phyloP scores from a whole-genome alignment of 2,113 vertebrate species.

The Pampusana beccarii region DNA sequence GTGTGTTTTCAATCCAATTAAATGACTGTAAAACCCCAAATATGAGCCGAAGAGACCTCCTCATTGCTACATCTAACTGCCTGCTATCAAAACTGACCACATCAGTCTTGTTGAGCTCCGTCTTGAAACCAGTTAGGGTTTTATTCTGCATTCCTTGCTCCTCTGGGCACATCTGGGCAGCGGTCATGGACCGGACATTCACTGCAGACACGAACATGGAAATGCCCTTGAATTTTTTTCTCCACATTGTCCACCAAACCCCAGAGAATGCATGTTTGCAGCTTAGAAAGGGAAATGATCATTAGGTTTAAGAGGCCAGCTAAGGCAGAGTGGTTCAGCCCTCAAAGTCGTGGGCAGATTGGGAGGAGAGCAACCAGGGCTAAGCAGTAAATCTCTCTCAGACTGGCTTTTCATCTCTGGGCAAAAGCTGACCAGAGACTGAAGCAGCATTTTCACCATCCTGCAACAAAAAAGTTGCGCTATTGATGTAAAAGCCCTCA shows the following conservation, averaged over 20 bases:
- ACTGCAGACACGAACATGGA: not conserved
- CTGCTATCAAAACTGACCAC: not conserved
- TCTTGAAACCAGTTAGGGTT: not conserved
- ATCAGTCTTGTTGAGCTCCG: not conserved
- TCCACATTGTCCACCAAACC: not conserved
- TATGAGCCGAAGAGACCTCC: not conserved
- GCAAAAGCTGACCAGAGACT: not conserved
- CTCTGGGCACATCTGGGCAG: not conserved
- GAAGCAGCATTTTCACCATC: not conserved
- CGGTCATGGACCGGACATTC: accelerated
- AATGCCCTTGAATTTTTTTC: not conserved
- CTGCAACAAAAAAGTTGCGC: not conserved
- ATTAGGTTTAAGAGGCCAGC: not conserved
- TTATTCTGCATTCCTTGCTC: not conserved
- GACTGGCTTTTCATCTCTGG: not conserved
- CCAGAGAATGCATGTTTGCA: not conserved
- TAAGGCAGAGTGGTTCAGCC: not conserved
- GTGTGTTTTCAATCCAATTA: not conserved
- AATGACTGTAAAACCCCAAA: not conserved
- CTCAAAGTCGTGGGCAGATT: not conserved
- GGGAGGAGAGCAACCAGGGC: not conserved
- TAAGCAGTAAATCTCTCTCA: not conserved
- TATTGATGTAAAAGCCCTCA: accelerated
- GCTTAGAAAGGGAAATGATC: not conserved
- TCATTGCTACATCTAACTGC: not conserved